phyloP scores from a whole-genome alignment of 1,140 invertebrate species.

The Lamellibrachia luymesi region DNA sequence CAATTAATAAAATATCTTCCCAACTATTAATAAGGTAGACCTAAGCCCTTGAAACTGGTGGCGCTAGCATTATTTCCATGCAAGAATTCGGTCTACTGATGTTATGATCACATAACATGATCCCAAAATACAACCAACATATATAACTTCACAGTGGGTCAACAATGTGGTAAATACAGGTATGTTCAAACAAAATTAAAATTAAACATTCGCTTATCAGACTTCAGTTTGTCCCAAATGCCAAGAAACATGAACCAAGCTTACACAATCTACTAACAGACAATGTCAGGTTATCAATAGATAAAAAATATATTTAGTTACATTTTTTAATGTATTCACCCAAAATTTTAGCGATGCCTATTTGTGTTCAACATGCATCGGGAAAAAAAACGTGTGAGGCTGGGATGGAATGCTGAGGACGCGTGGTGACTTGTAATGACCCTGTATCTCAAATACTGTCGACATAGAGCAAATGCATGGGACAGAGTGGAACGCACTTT shows the following conservation, averaged over 20 bases:
- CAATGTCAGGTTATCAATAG: background rate
- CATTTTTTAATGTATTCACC: background rate
- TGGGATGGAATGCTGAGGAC: background rate
- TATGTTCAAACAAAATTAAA: background rate
- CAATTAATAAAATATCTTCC: background rate
- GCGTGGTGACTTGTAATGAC: background rate
- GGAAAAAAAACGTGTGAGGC: background rate
- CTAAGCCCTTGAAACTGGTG: background rate
- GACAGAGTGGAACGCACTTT: background rate
- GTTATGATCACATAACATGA: background rate
- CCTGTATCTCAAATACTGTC: background rate
- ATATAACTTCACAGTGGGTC: background rate
- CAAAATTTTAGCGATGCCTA: background rate
- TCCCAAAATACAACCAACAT: background rate
- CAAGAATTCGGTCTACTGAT: background rate
- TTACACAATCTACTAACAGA: no score
- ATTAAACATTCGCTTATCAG: background rate
- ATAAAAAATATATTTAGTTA: background rate
- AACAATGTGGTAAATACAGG: background rate
- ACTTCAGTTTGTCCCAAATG: no score
- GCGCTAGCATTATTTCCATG: no score
- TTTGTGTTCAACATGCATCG: background rate
- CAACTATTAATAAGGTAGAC: background rate
- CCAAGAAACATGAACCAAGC: no score
- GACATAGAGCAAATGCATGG: background rate